phyloP scores from a whole-genome alignment of 2,888 invertebrate genomes.

The Drosophila infuscata region DNA sequence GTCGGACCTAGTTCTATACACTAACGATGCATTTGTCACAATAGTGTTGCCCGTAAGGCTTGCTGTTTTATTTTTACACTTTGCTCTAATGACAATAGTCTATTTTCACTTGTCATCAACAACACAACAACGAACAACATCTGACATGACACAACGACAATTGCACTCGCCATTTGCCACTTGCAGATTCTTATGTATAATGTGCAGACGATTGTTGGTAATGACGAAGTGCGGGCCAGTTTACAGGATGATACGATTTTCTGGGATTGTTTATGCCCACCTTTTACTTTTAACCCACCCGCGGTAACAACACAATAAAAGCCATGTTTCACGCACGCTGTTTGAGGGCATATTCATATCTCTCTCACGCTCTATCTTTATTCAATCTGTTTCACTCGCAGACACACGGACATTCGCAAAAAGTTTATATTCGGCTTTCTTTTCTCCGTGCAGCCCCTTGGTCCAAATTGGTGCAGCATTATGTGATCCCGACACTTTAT shows the following conservation, averaged over 20 bases:
- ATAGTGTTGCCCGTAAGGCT: conserved; percentile 50
- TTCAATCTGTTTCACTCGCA: too few species aligned
- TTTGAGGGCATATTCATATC: not conserved
- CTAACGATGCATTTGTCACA: not conserved
- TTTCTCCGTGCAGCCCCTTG: conserved; percentile 71
- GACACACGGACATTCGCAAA: too few species aligned
- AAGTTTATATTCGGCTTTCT: too few species aligned
- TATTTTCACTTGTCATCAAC: conserved; percentile 29
- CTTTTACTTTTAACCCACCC: conserved; percentile 52
- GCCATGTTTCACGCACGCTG: conserved; percentile 26
- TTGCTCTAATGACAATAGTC: conserved; percentile 26
- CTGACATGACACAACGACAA: not conserved
- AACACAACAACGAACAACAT: not conserved
- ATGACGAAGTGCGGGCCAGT: conserved; percentile 18
- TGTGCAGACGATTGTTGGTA: conserved; percentile 59
- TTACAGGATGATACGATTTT: conserved; percentile 60
- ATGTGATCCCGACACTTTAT: conserved; percentile 79
- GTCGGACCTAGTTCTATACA: conserved; percentile 13
- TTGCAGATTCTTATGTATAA: conserved; percentile 68
- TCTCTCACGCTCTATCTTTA: too few species aligned
- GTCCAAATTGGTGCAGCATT: conserved; percentile 75
- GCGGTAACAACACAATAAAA: conserved; percentile 43
- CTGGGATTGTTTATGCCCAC: conserved; percentile 54
- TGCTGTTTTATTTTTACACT: conserved; percentile 7
- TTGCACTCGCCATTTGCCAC: conserved; percentile 39